phyloP scores from a whole-genome alignment of 2,797 vertebrate species.

The Leptoclinus maculatus region DNA sequence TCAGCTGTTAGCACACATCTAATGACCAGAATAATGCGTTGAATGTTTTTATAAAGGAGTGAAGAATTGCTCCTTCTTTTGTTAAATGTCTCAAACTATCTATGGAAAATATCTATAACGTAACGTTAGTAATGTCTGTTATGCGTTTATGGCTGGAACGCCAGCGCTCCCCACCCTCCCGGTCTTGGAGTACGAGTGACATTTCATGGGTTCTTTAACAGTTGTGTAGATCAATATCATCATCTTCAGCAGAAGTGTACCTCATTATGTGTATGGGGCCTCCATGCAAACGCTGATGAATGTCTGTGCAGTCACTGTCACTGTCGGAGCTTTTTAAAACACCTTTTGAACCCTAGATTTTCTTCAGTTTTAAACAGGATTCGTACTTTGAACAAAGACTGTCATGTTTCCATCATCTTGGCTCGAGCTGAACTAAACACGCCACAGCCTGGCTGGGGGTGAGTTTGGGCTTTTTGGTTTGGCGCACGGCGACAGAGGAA shows the following conservation, averaged over 20 bases:
- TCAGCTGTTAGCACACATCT: too few species aligned
- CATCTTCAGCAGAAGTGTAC: too few species aligned
- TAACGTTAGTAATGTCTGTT: neutral
- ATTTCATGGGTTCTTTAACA: neutral
- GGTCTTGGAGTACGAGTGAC: neutral
- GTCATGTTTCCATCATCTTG: neutral
- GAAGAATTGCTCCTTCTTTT: too few species aligned
- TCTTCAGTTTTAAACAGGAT: neutral
- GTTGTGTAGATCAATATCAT: neutral
- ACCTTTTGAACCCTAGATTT: neutral
- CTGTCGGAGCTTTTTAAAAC: neutral
- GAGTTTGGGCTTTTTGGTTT: neutral
- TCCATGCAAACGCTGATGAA: neutral
- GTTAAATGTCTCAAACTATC: too few species aligned
- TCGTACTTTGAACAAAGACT: too few species aligned
- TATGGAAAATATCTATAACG: neutral
- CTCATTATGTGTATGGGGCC: neutral
- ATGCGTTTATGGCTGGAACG: too few species aligned
- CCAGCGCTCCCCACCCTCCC: neutral
- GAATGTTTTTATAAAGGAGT: too few species aligned
- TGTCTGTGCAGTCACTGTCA: neutral
- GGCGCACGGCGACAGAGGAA: too few species aligned
- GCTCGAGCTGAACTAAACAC: neutral
- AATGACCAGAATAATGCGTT: too few species aligned
- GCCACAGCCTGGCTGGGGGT: neutral